A percentile compares a stretch with the other conserved stretches of the same genome.
phyloP scores from a whole-genome alignment of 2,113 vertebrate species.

The Scomber scombrus region DNA sequence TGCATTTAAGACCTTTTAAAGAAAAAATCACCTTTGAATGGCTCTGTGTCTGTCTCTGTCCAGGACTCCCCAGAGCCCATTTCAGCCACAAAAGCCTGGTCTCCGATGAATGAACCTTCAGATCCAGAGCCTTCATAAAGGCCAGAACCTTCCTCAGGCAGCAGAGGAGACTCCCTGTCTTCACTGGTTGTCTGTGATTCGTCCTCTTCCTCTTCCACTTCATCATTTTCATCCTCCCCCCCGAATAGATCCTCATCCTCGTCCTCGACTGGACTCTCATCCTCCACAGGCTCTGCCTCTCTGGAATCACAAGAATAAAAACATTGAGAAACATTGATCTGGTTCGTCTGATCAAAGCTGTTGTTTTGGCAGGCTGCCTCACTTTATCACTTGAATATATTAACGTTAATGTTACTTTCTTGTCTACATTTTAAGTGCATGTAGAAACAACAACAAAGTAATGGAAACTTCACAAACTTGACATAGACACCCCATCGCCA shows the following conservation, averaged over 20 bases:
- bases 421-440: not conserved
- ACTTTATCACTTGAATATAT: not conserved
- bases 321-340: not conserved
- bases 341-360: not conserved
- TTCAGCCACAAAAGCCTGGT: slow-evolving; percentile 22
- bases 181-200: not conserved
- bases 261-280: slow-evolving; percentile 26
- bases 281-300: slow-evolving; percentile 60
- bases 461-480: no score
- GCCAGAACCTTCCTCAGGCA: slow-evolving; percentile 62
- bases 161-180: slow-evolving; percentile 21
- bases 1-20: not conserved
- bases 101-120: not conserved
- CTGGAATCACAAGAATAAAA: slow-evolving; percentile 51
- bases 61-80: slow-evolving; percentile 56
- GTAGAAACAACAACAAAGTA: not conserved
- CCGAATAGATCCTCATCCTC: not conserved
- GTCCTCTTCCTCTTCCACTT: slow-evolving; percentile 13
- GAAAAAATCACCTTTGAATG: slow-evolving; percentile 22
- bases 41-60: slow-evolving; percentile 10
- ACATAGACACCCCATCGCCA: no score
- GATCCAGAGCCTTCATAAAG: slow-evolving; percentile 63
- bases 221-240: not conserved
- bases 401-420: not conserved
- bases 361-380: not conserved